Conservation (phyloP, 2,797 vertebrate genomes). For the Triplophysa bombifrons region DNA sequence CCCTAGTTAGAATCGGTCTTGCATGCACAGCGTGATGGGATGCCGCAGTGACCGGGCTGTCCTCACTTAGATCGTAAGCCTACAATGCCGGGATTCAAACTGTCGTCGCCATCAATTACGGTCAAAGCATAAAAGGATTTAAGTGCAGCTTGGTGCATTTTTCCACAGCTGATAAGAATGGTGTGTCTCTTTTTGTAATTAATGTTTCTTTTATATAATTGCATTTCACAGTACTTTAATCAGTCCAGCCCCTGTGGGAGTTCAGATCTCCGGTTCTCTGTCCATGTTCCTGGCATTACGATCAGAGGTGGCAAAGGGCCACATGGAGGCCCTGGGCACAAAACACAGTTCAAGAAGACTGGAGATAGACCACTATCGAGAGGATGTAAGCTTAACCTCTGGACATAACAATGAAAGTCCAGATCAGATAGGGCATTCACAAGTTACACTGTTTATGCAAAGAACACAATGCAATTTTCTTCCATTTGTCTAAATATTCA, state of each 20-base stretch:
- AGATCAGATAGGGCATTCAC: conserved; percentile 18
- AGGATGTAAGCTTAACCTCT: conserved; percentile 35
- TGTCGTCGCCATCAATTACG: conserved; percentile 66
- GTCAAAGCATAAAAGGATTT: conserved; percentile 38
- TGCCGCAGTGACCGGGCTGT: conserved; percentile 62
- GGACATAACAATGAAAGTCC: conserved; percentile 15
- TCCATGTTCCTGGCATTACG: conserved; percentile 33
- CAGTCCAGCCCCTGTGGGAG: conserved; percentile 43
- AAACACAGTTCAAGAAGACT: conserved; percentile 34
- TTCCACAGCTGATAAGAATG: conserved; percentile 56
- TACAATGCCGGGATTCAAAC: conserved; percentile 59
- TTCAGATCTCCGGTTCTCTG: conserved; percentile 42
- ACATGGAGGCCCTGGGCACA: conserved; percentile 48
- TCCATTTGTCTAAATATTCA: background rate
- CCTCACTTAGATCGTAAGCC: conserved; percentile 39
- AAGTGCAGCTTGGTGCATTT: conserved; percentile 61
- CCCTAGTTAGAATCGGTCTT: conserved; percentile 49
- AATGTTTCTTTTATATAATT: conserved; percentile 57
- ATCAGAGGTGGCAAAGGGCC: conserved; percentile 43
- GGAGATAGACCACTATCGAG: background rate
- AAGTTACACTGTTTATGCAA: conserved; percentile 1
- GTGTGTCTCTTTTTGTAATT: conserved; percentile 51
- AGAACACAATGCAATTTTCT: conserved; percentile 5
- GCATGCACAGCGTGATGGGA: conserved; percentile 55
- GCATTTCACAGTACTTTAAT: conserved; percentile 24